Conservation (phyloP, 2,113 vertebrate species). For the Ceuthmochares aereus region DNA sequence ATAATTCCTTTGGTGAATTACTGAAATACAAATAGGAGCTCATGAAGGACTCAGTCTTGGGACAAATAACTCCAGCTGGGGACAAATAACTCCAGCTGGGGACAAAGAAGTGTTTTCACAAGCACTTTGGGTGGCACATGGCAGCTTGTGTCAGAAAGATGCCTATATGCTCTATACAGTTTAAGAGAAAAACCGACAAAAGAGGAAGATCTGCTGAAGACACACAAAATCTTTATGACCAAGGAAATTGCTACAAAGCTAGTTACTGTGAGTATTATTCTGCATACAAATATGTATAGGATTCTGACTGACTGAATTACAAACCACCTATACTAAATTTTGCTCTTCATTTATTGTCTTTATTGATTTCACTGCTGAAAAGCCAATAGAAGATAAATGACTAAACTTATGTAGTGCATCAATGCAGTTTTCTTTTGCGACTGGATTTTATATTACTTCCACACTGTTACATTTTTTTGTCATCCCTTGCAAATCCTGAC, state of each 20-base stretch:
- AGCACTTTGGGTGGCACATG: neutral
- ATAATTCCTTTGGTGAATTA: neutral
- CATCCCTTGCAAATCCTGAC: neutral
- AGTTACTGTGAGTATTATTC: neutral
- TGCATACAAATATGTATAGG: neutral
- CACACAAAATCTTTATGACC: neutral
- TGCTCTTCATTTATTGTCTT: neutral
- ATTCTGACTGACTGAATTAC: neutral
- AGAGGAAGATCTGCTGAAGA: neutral
- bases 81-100: neutral
- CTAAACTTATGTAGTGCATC: fast-evolving
- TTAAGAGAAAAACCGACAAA: neutral
- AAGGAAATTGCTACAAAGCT: neutral
- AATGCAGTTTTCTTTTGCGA: neutral
- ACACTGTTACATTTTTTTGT: neutral
- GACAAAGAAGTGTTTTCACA: neutral
- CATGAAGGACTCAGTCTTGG: neutral
- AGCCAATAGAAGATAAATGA: neutral
- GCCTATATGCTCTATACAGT: neutral
- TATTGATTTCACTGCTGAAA: neutral
- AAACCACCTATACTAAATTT: neutral
- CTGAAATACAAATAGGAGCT: neutral
- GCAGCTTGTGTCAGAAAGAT: neutral
- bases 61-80: neutral
- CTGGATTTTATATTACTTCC: neutral